Evolutionary conservation across 2,797 vertebrate genomes (phyloP).

Genomic region (Falco peregrinus): DNA sequence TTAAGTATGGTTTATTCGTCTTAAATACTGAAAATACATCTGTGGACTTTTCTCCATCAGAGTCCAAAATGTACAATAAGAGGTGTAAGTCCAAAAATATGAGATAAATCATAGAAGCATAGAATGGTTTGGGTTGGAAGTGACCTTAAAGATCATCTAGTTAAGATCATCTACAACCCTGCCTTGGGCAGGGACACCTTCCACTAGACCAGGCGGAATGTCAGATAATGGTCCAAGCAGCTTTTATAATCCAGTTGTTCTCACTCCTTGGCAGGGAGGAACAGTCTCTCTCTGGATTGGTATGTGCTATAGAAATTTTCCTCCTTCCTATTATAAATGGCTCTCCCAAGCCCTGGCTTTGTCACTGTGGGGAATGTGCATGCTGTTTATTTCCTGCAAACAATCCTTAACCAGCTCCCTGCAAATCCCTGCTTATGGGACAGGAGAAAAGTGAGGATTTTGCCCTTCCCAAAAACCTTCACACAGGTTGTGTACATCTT

Average conservation of each 20-base stretch:
- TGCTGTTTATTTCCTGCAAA: not conserved
- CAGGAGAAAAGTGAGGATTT: accelerated
- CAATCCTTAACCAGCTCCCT: not conserved
- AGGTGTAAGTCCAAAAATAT: not conserved
- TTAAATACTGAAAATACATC: not conserved
- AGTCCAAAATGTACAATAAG: accelerated
- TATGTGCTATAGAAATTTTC: not conserved
- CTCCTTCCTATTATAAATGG: accelerated
- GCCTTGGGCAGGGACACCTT: no score
- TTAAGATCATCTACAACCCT: no score
- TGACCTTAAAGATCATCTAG: no score
- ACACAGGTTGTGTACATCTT: not conserved
- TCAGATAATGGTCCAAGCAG: not conserved
- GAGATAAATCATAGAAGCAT: not conserved
- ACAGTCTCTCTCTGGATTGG: not conserved
- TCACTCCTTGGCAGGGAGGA: not conserved
- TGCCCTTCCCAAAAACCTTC: not conserved
- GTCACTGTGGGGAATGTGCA: not conserved
- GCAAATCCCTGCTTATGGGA: not conserved
- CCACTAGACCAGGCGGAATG: not conserved
- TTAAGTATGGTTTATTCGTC: not conserved
- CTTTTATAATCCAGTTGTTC: not conserved
- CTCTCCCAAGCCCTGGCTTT: not conserved
- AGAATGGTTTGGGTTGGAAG: no score
- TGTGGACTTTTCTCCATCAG: not conserved